These are phyloP conservation scores for Ctenochaetus hawaiiensis DNA, from an alignment of 2,797 vertebrate genomes.

Conservation along the genomic window DNA sequence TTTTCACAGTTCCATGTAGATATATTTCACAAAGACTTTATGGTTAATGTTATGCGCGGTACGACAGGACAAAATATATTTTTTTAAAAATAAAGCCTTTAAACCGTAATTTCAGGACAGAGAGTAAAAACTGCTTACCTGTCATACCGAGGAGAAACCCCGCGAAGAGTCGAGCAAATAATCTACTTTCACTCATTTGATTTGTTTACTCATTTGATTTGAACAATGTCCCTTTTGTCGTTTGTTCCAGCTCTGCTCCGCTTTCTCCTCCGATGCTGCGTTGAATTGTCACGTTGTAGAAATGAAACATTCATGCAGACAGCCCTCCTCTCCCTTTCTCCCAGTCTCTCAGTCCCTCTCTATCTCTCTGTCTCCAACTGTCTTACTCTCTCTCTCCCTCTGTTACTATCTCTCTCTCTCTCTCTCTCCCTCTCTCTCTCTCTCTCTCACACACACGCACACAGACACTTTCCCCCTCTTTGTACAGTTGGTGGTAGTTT, in stretches of 20 bases:
- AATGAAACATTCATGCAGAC: too few relatives aligned
- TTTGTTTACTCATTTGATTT: conserved; percentile 37
- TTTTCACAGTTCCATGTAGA: not conserved
- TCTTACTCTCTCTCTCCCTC: not conserved
- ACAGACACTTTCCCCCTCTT: not conserved
- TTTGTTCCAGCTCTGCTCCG: conserved; percentile 47
- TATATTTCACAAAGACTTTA: too few relatives aligned
- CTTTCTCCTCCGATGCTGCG: conserved; percentile 13
- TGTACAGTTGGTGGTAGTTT: too few relatives aligned
- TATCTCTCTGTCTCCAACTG: not conserved
- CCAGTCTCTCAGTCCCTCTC: too few relatives aligned
- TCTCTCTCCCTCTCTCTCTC: not conserved
- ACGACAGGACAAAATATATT: too few relatives aligned
- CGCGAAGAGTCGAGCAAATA: conserved; percentile 61
- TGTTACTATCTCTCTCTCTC: not conserved
- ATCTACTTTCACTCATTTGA: conserved; percentile 61
- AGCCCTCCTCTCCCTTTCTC: too few relatives aligned
- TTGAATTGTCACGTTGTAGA: conserved; percentile 1
- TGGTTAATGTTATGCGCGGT: too few relatives aligned
- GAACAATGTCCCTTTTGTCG: conserved; percentile 46
- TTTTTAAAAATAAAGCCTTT: too few relatives aligned
- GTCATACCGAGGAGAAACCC: conserved; percentile 66
- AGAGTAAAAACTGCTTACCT: conserved; percentile 64
- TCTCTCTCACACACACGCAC: not conserved
- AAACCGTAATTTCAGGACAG: not conserved